Evolutionary conservation across 1,140 invertebrate species (phyloP).

Genomic region (Heliconius melpomene): DNA sequence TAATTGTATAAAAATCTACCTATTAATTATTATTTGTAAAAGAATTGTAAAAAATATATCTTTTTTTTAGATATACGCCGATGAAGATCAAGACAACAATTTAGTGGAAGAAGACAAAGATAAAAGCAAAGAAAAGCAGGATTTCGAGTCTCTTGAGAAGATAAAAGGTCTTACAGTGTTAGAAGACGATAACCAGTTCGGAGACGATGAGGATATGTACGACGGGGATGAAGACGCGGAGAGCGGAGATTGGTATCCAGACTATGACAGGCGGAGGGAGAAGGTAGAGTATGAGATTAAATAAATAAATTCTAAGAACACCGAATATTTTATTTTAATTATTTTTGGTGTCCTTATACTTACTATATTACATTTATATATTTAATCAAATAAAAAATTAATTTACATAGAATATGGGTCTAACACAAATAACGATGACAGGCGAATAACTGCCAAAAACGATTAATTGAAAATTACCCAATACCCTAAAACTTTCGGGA

Average conservation of each 20-base stretch:
- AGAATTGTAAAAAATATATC: too few relatives aligned
- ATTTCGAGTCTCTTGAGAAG: constrained; percentile 57
- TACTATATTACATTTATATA: too few relatives aligned
- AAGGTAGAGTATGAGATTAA: constrained; percentile 43
- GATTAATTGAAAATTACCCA: neutral
- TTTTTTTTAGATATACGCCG: constrained; percentile 72
- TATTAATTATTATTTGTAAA: too few relatives aligned
- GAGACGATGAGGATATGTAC: constrained; percentile 64
- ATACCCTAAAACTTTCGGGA: neutral
- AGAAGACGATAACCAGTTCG: constrained; percentile 59
- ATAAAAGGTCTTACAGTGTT: constrained; percentile 64
- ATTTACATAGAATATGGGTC: too few relatives aligned
- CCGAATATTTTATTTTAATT: neutral
- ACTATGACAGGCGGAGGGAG: constrained; percentile 61
- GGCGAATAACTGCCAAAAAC: neutral
- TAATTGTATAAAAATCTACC: too few relatives aligned
- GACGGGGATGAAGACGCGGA: constrained; percentile 60
- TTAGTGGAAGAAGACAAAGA: constrained; percentile 48
- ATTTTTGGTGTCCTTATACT: too few relatives aligned
- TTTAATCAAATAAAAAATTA: too few relatives aligned
- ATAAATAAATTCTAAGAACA: too few relatives aligned
- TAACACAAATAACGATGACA: too few relatives aligned
- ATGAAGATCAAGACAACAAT: constrained; percentile 62
- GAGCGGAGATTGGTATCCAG: constrained; percentile 71
- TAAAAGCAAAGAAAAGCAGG: constrained; percentile 45